Percentiles rank a stretch among this genome's conserved stretches.
phyloP scores from a whole-genome alignment of 2,113 vertebrate genomes.

The Pavo muticus region DNA sequence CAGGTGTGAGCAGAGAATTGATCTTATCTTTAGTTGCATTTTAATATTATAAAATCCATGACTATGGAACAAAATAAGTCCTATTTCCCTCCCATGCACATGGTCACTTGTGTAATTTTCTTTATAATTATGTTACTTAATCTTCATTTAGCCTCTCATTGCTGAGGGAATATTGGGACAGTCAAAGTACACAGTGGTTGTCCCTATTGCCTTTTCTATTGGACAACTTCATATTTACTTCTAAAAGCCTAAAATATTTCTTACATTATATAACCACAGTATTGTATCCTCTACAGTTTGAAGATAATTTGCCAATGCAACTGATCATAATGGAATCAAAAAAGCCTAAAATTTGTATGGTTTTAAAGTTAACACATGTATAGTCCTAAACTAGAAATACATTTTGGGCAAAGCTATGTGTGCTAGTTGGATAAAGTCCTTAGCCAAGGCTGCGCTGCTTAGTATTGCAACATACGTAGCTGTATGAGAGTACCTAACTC shows the following conservation, averaged over 20 bases:
- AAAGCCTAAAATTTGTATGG: neutral
- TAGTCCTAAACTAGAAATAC: neutral
- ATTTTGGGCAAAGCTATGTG: neutral
- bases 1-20: neutral
- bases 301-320: neutral
- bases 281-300: neutral
- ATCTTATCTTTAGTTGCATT: neutral
- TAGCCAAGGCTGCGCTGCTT: neutral
- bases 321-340: neutral
- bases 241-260: conserved; percentile 2
- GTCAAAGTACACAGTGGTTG: neutral
- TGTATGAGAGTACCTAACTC: neutral
- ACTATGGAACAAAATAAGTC: neutral
- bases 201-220: neutral
- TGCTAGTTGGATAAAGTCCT: neutral
- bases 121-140: neutral
- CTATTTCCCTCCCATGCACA: neutral
- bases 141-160: neutral
- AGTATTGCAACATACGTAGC: fast-evolving
- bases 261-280: neutral
- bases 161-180: neutral
- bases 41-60: neutral
- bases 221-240: neutral
- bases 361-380: neutral
- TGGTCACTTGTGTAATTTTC: neutral